Conservation (phyloP, 2,888 invertebrate species). For the Tetragonula carbonaria region DNA sequence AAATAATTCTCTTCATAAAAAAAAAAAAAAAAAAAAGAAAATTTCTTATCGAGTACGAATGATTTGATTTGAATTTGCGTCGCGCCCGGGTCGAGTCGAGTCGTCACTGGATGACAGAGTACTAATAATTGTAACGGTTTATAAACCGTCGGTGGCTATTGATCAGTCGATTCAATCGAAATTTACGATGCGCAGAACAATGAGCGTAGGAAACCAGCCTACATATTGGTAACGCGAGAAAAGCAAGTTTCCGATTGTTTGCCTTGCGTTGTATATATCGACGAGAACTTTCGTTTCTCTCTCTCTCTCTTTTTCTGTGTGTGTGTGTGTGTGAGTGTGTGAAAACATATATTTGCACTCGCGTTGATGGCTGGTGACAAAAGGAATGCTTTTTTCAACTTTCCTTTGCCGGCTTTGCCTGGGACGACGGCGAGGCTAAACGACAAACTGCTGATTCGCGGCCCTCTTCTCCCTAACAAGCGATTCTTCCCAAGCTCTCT, state of each 20-base stretch:
- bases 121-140: conserved; percentile 42
- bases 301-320: no score
- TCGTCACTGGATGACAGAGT: background rate
- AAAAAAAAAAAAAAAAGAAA: background rate
- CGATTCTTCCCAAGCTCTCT: background rate
- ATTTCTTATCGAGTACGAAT: no score
- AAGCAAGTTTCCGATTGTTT: conserved; percentile 31
- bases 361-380: background rate
- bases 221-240: conserved; percentile 31
- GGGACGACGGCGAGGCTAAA: background rate
- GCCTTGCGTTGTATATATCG: background rate
- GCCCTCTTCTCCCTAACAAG: background rate
- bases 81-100: background rate
- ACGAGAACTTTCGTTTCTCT: background rate
- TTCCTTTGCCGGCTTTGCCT: no score
- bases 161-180: conserved; percentile 62
- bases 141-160: conserved; percentile 50
- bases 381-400: conserved; percentile 4
- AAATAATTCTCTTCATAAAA: background rate
- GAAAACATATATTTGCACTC: conserved; percentile 8
- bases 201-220: conserved; percentile 37
- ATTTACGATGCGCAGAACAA: conserved; percentile 59
- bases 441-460: background rate
- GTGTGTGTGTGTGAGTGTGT: background rate
- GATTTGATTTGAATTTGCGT: background rate